These are phyloP conservation scores for Mycogona germanica DNA, from an alignment of 2,888 invertebrate genomes.

Conservation along the genomic window DNA sequence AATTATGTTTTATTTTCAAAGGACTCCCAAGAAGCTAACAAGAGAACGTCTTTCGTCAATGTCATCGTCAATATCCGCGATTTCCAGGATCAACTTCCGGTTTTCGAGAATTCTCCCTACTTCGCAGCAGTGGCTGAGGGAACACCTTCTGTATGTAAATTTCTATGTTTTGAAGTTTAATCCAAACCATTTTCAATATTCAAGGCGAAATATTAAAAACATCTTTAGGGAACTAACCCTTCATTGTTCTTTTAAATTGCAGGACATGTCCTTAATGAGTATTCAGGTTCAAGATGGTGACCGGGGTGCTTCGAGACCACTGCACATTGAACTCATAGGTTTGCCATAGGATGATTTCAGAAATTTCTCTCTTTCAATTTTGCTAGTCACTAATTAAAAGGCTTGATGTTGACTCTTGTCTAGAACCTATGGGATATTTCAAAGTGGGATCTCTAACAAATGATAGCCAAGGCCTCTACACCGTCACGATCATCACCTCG, in stretches of 20 bases:
- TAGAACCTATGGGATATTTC: constrained; percentile 56
- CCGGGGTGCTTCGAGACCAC: constrained; percentile 42
- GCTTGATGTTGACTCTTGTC: too few relatives aligned
- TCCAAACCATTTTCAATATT: not conserved
- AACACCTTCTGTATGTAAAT: constrained; percentile 37
- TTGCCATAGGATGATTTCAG: too few relatives aligned
- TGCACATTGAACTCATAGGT: constrained; percentile 19
- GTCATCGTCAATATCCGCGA: constrained; percentile 62
- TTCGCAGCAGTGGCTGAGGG: constrained; percentile 64
- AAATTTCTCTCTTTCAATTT: too few relatives aligned
- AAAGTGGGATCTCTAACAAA: constrained; percentile 35
- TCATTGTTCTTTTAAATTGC: constrained; percentile 16
- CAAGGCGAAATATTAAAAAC: not conserved
- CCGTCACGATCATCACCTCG: constrained; percentile 42
- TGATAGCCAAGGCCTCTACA: constrained; percentile 37
- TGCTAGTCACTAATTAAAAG: too few relatives aligned
- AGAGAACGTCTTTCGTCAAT: constrained; percentile 54
- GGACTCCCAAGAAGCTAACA: constrained; percentile 13
- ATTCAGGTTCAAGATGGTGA: constrained; percentile 71
- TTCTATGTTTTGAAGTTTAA: not conserved
- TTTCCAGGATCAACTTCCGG: constrained; percentile 68
- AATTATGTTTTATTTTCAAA: not conserved
- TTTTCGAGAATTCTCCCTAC: constrained; percentile 67
- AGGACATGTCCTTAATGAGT: constrained; percentile 51
- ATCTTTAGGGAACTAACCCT: too few relatives aligned